Evolutionary conservation across 2,888 invertebrate species (phyloP).

Genomic region (Agrochola litura): DNA sequence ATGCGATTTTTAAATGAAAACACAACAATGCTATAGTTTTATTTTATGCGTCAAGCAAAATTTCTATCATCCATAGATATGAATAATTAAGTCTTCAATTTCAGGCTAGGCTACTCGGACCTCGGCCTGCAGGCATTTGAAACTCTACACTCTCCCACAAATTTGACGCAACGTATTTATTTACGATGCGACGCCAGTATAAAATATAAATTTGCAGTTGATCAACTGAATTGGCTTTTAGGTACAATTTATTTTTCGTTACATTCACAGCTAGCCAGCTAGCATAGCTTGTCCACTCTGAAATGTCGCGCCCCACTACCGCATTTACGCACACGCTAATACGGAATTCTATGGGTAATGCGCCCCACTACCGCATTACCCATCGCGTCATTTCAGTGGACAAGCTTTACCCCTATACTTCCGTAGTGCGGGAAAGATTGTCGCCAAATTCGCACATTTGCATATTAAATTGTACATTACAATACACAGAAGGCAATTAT

Average conservation of each 20-base stretch:
- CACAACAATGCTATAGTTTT: not conserved
- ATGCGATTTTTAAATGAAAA: not conserved
- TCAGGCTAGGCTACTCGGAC: too few relatives aligned
- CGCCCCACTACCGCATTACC: too few relatives aligned
- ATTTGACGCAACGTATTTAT: not conserved
- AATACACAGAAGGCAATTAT: not conserved
- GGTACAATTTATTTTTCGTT: not conserved
- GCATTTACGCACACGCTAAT: too few relatives aligned
- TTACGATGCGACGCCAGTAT: not conserved
- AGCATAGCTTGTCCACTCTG: not conserved
- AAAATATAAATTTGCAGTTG: not conserved
- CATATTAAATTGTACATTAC: not conserved
- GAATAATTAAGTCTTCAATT: too few relatives aligned
- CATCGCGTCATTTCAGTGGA: too few relatives aligned
- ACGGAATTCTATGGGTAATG: too few relatives aligned
- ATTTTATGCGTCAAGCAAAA: not conserved
- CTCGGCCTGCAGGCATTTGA: too few relatives aligned
- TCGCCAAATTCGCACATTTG: not conserved
- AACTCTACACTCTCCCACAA: not conserved
- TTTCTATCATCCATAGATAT: not conserved
- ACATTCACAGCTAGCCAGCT: not conserved
- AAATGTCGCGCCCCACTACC: too few relatives aligned
- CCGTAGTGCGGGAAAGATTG: not conserved
- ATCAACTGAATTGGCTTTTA: not conserved
- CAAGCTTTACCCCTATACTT: not conserved